A percentile compares a stretch with the other conserved stretches of the same genome.
Evolutionary conservation across 2,888 invertebrate genomes (phyloP).

Genomic region (Campoplex capitator): DNA sequence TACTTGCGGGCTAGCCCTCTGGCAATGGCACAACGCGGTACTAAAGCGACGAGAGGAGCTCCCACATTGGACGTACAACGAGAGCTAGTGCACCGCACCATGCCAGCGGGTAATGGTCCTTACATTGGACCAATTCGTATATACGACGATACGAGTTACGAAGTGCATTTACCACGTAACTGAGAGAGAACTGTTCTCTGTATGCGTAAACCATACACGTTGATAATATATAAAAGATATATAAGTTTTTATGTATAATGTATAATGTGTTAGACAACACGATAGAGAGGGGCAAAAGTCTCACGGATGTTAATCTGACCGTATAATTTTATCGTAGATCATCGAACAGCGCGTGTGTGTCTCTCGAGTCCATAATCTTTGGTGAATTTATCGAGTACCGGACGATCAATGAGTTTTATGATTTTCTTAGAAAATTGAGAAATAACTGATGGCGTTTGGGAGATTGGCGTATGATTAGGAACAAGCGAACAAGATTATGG

Average conservation of each 20-base stretch:
- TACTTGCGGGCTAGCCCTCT: slow-evolving; percentile 63
- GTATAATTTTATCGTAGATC: slow-evolving; percentile 56
- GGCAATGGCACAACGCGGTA: slow-evolving; percentile 65
- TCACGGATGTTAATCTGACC: slow-evolving; percentile 47
- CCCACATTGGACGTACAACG: slow-evolving; percentile 59
- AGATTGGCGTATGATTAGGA: neutral
- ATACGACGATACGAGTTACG: slow-evolving; percentile 62
- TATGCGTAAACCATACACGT: slow-evolving; percentile 49
- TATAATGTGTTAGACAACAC: slow-evolving; percentile 12
- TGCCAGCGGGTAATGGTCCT: slow-evolving; percentile 73
- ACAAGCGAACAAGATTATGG: neutral
- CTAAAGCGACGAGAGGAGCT: slow-evolving; percentile 61
- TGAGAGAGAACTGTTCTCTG: slow-evolving; percentile 76
- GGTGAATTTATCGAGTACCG: slow-evolving; percentile 37
- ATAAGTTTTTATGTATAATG: neutral
- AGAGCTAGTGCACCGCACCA: slow-evolving; percentile 64
- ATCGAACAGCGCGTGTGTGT: slow-evolving; percentile 33
- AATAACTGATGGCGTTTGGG: neutral
- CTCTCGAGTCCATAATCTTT: slow-evolving; percentile 51
- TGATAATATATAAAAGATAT: neutral
- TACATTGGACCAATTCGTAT: slow-evolving; percentile 72
- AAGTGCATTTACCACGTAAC: slow-evolving; percentile 75
- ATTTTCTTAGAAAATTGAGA: neutral
- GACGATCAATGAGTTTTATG: slow-evolving; percentile 20
- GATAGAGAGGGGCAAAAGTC: slow-evolving; percentile 6